A percentile compares a stretch with the other conserved stretches of the same genome.
Evolutionary conservation across 1,140 invertebrate species (phyloP).

Genomic region (Microplitis mediator): DNA sequence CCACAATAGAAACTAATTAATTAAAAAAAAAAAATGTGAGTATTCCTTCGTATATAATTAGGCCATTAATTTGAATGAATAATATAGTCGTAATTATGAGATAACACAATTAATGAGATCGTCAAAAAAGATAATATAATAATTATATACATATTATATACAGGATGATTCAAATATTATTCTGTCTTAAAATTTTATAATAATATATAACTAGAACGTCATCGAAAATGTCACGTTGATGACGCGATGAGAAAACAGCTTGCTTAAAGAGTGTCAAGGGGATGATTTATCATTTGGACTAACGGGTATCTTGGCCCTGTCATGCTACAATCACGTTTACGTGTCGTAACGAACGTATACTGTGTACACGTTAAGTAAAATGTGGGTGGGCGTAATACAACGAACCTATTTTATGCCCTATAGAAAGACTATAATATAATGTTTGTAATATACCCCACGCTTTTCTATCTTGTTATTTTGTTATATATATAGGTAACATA

Average conservation of each 20-base stretch:
- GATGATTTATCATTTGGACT: constrained; percentile 24
- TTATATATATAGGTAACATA: neutral
- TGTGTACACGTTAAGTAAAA: constrained; percentile 9
- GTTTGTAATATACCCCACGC: neutral
- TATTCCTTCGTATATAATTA: too few species aligned
- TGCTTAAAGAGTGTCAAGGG: neutral
- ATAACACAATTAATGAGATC: too few species aligned
- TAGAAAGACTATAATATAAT: neutral
- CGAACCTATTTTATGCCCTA: constrained; percentile 5
- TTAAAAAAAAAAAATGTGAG: neutral
- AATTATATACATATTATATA: too few species aligned
- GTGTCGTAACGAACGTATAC: constrained; percentile 8
- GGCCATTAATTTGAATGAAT: too few species aligned
- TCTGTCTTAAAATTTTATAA: too few species aligned
- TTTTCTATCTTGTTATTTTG: neutral
- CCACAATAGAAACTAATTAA: neutral
- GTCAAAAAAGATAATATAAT: too few species aligned
- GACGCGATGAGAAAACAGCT: too few species aligned
- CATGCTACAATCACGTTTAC: neutral
- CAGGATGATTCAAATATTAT: too few species aligned
- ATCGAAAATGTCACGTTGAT: too few species aligned
- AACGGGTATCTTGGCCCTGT: constrained; percentile 19
- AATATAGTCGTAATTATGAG: too few species aligned
- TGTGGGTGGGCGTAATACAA: constrained; percentile 27
- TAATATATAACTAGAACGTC: too few species aligned